Conservation (phyloP, 2,888 invertebrate species). For the Cephus nigrinus region DNA sequence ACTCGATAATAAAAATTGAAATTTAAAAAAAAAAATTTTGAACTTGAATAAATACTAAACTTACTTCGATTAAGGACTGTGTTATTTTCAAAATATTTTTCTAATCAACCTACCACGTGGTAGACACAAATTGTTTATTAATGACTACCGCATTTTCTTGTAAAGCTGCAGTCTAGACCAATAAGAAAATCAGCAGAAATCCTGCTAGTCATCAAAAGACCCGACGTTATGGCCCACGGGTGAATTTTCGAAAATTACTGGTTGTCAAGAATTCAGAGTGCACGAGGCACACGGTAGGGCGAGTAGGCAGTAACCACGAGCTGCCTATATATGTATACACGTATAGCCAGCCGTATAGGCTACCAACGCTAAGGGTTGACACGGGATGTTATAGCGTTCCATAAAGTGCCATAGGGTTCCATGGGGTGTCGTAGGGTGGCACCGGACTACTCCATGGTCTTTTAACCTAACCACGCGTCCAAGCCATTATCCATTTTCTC, state of each 20-base stretch:
- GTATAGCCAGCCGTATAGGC: background rate
- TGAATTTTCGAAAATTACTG: background rate
- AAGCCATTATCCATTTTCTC: background rate
- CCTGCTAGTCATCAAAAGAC: background rate
- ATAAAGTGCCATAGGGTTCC: background rate
- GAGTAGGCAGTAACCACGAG: background rate
- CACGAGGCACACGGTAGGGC: background rate
- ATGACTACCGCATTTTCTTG: background rate
- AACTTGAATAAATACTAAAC: background rate
- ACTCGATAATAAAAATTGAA: background rate
- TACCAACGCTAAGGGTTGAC: background rate
- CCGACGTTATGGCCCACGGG: background rate
- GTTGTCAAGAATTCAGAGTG: background rate
- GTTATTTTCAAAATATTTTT: background rate
- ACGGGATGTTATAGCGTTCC: background rate
- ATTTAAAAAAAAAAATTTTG: background rate
- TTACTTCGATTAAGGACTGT: too few species aligned
- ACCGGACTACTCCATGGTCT: background rate
- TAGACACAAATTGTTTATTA: background rate
- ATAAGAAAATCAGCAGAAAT: background rate
- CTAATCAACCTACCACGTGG: background rate
- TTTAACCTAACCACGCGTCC: slow-evolving; percentile 1
- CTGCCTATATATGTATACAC: background rate
- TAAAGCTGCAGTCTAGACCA: background rate
- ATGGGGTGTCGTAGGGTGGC: background rate